These are phyloP conservation scores for Eretmocerus hayati DNA, from an alignment of 2,888 invertebrate genomes.

Conservation along the genomic window DNA sequence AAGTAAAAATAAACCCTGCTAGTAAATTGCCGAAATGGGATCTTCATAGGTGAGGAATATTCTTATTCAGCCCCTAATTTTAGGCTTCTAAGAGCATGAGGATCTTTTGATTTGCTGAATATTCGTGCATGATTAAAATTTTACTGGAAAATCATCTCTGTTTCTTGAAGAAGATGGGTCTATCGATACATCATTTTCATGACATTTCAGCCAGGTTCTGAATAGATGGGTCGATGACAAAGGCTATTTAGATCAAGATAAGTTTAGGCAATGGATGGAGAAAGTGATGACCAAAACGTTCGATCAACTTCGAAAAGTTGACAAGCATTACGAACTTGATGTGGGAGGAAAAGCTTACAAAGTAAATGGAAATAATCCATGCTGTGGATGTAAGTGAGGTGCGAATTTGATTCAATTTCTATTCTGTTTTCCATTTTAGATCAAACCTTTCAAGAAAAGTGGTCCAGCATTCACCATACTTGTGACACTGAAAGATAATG, in stretches of 20 bases:
- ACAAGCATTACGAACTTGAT: conserved; percentile 2
- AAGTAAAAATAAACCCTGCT: conserved; percentile 18
- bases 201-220: conserved; percentile 38
- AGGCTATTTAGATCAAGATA: conserved; percentile 49
- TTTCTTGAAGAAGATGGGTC: not conserved
- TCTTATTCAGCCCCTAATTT: no score
- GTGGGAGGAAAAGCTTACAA: conserved; percentile 1
- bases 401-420: no score
- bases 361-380: no score
- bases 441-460: conserved; percentile 39
- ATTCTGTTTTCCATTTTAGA: no score
- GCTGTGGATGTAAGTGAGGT: no score
- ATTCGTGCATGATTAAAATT: not conserved
- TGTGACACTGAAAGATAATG: conserved; percentile 30
- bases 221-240: conserved; percentile 48
- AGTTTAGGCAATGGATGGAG: conserved; percentile 54
- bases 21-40: conserved; percentile 21
- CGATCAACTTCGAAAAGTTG: conserved; percentile 5
- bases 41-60: conserved; percentile 18
- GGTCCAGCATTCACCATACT: conserved; percentile 55
- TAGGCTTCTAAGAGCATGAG: no score
- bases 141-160: not conserved
- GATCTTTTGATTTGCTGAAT: no score
- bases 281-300: conserved; percentile 47
- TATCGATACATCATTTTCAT: no score